A percentile compares a stretch with the other conserved stretches of the same genome.
phyloP scores from a whole-genome alignment of 2,797 vertebrate genomes.

The Hemitrygon akajei region DNA sequence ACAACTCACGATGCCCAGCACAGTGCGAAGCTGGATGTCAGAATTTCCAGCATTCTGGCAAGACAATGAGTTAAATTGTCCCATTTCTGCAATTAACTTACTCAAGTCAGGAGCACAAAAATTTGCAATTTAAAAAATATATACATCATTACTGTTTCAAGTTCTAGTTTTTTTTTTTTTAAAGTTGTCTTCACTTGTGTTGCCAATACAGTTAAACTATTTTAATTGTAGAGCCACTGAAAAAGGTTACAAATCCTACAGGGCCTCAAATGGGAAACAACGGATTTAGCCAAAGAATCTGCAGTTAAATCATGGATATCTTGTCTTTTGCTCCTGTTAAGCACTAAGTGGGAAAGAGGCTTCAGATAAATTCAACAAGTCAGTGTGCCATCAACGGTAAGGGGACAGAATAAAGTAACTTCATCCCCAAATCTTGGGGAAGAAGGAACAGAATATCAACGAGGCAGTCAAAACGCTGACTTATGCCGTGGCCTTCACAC shows the following conservation, averaged over 20 bases:
- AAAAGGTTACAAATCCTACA: slow-evolving; percentile 18
- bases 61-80: neutral
- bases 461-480: neutral
- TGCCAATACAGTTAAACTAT: neutral
- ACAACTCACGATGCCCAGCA: neutral
- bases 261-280: slow-evolving; percentile 9
- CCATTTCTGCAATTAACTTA: neutral
- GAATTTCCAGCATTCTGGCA: neutral
- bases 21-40: neutral
- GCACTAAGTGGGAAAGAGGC: neutral
- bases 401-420: neutral
- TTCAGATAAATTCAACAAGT: neutral
- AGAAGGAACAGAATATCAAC: neutral
- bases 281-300: neutral
- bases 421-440: neutral
- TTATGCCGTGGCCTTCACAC: neutral
- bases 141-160: neutral
- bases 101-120: neutral
- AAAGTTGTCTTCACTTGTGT: too few relatives aligned
- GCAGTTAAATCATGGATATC: neutral
- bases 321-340: neutral
- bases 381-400: neutral
- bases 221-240: neutral
- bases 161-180: neutral
- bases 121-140: neutral